phyloP scores from a whole-genome alignment of 2,888 invertebrate species.

The Dynastes hyllus region DNA sequence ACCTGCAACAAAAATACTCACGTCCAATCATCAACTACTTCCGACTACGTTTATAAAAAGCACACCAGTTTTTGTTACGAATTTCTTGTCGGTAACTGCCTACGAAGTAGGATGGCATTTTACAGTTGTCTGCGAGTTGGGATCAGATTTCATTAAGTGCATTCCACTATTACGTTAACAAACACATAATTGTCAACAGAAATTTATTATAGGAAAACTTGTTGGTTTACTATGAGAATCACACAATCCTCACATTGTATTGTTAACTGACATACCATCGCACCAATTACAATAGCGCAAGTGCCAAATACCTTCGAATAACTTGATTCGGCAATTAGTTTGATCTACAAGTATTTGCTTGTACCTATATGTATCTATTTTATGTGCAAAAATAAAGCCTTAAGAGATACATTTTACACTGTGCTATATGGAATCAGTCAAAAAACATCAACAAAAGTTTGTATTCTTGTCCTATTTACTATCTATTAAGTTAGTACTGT shows the following conservation, averaged over 20 bases:
- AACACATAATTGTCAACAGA: slow-evolving; percentile 39
- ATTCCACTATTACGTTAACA: slow-evolving; percentile 48
- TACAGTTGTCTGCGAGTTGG: background rate
- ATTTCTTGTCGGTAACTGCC: background rate
- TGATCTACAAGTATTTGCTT: no score
- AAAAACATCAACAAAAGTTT: no score
- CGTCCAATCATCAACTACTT: background rate
- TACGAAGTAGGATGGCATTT: background rate
- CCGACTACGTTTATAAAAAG: background rate
- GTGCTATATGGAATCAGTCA: no score
- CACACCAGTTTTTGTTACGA: background rate
- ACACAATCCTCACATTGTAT: slow-evolving; percentile 59
- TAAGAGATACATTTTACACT: no score
- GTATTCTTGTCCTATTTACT: no score
- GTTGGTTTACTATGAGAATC: slow-evolving; percentile 62
- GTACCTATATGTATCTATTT: no score
- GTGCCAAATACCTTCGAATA: background rate
- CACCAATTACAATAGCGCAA: slow-evolving; percentile 55
- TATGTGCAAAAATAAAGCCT: no score
- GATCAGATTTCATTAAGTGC: slow-evolving; percentile 50
- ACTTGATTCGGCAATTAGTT: no score
- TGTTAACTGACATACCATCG: slow-evolving; percentile 57
- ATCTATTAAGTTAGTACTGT: no score
- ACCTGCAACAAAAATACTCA: no score
- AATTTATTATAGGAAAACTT: slow-evolving; percentile 54